Percentiles rank a stretch among this genome's conserved stretches.
These are phyloP conservation scores for Caenorhabditis imperialis DNA, from an alignment of 2,888 invertebrate genomes.

Conservation along the genomic window DNA sequence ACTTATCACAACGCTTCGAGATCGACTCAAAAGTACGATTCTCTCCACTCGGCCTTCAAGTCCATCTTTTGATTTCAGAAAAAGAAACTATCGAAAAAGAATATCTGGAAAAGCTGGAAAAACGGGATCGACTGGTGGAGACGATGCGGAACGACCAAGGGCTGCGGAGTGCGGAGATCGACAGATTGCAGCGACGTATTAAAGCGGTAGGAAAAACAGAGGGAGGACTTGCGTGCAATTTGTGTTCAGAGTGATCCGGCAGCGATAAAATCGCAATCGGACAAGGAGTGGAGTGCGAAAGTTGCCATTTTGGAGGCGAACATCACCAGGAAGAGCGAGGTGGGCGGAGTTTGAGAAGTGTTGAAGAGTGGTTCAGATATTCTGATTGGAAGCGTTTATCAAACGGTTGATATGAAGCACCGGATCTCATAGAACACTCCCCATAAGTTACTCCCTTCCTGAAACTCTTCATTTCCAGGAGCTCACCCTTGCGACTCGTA, in stretches of 20 bases:
- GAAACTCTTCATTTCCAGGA: slow-evolving; percentile 5
- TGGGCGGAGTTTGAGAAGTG: too few species aligned
- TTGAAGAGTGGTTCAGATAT: too few species aligned
- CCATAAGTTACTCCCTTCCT: too few species aligned
- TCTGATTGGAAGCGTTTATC: too few species aligned
- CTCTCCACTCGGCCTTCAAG: not conserved
- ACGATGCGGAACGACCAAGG: slow-evolving; percentile 46
- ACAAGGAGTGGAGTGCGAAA: slow-evolving; percentile 24
- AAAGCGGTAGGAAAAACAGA: slow-evolving; percentile 16
- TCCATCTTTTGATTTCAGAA: slow-evolving; percentile 14
- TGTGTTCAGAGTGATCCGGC: slow-evolving; percentile 29
- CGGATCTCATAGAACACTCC: too few species aligned
- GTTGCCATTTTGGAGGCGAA: slow-evolving; percentile 16
- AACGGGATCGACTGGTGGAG: slow-evolving; percentile 39
- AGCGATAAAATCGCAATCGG: slow-evolving; percentile 7
- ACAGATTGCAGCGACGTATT: slow-evolving; percentile 37
- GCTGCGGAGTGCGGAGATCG: slow-evolving; percentile 34
- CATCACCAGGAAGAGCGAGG: slow-evolving; percentile 37
- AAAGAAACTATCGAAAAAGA: slow-evolving; percentile 43
- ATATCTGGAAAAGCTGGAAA: slow-evolving; percentile 43
- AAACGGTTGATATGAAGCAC: too few species aligned
- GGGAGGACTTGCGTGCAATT: not conserved
- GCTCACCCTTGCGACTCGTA: slow-evolving; percentile 1
- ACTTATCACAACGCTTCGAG: slow-evolving; percentile 14
- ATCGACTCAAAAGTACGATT: slow-evolving; percentile 26